Evolutionary conservation across 2,888 invertebrate species (phyloP).

Genomic region (Melikaiella ostensackeni): DNA sequence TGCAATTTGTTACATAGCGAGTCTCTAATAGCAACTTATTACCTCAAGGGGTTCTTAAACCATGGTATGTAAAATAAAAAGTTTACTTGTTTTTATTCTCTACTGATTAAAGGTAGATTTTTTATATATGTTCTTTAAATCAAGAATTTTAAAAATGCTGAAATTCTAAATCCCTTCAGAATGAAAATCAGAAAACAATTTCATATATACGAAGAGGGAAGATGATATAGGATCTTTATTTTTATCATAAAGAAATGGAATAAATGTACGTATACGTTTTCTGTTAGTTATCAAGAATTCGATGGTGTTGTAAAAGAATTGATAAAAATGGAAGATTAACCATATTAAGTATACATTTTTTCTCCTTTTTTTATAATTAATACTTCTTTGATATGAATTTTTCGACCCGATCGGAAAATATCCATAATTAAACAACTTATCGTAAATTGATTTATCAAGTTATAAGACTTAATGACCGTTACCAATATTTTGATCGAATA

Average conservation of each 20-base stretch:
- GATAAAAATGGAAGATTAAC: neutral
- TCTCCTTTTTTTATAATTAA: neutral
- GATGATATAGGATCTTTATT: neutral
- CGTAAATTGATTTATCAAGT: neutral
- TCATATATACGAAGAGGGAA: neutral
- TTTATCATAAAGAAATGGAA: neutral
- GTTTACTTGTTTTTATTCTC: neutral
- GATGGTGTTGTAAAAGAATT: neutral
- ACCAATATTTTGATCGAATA: neutral
- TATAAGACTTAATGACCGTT: neutral
- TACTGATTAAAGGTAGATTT: neutral
- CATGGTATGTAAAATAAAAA: neutral
- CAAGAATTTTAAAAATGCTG: neutral
- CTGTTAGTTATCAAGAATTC: neutral
- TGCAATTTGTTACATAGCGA: neutral
- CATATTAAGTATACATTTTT: no score
- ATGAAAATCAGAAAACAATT: neutral
- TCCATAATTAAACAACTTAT: neutral
- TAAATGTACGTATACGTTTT: neutral
- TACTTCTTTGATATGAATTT: neutral
- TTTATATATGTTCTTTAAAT: neutral
- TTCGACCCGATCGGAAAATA: neutral
- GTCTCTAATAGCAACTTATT: neutral
- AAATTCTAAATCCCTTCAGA: neutral
- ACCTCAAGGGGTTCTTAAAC: neutral